phyloP scores from a whole-genome alignment of 2,888 invertebrate genomes.

The Tridacna crocea region DNA sequence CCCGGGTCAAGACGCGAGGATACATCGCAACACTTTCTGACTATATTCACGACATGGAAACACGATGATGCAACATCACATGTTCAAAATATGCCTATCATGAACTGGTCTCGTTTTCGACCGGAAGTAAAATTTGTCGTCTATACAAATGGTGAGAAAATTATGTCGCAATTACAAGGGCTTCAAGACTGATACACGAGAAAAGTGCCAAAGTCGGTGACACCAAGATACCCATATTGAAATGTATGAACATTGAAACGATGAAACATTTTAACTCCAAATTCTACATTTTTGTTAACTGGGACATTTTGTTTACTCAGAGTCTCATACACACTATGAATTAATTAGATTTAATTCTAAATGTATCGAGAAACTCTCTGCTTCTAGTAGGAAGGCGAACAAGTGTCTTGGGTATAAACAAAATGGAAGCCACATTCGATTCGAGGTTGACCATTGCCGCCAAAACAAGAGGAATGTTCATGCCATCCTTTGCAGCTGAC shows the following conservation, averaged over 20 bases:
- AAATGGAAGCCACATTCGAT: constrained; percentile 39
- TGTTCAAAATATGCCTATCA: constrained; percentile 54
- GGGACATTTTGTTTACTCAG: constrained; percentile 69
- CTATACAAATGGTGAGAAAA: constrained; percentile 44
- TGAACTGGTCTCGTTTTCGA: constrained; percentile 60
- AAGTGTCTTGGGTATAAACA: constrained; percentile 58
- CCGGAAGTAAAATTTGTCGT: constrained; percentile 55
- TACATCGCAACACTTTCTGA: constrained; percentile 36
- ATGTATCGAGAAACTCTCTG: too few species aligned
- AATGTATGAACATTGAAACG: constrained; percentile 65
- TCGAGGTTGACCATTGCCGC: constrained; percentile 35
- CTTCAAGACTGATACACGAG: constrained; percentile 48
- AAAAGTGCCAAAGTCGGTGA: constrained; percentile 26
- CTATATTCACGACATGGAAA: constrained; percentile 60
- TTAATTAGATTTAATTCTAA: neutral
- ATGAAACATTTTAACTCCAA: constrained; percentile 50
- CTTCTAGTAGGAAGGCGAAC: constrained; percentile 39
- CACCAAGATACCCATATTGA: constrained; percentile 60
- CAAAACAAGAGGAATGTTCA: constrained; percentile 26
- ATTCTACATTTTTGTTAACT: constrained; percentile 70
- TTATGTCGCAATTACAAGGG: constrained; percentile 11
- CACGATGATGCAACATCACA: constrained; percentile 22
- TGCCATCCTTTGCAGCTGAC: constrained; percentile 37
- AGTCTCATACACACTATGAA: constrained; percentile 46
- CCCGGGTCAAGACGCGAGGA: too few species aligned